Conservation (phyloP, 1,140 invertebrate genomes). For the Panagrolaimus sp. region DNA sequence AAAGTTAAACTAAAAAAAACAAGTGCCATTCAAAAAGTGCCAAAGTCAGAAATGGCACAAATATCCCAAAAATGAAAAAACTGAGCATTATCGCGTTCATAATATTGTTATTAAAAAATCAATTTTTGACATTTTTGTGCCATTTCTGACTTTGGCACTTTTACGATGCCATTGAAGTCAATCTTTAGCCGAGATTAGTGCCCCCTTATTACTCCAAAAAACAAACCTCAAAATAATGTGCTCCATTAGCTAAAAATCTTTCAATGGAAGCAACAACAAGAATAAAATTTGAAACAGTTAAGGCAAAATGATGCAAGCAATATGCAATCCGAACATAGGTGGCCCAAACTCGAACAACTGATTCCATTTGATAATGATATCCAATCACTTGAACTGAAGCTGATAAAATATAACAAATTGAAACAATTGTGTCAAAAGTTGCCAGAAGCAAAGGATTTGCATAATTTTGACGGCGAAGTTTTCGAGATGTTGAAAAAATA, state of each 20-base stretch:
- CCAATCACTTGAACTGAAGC: slow-evolving; percentile 42
- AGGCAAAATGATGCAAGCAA: slow-evolving; percentile 51
- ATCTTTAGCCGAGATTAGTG: background rate
- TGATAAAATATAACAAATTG: slow-evolving; percentile 43
- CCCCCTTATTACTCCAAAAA: background rate
- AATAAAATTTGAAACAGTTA: slow-evolving; percentile 50
- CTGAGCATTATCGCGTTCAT: too few species aligned
- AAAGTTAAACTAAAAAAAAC: too few species aligned
- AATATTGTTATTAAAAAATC: too few species aligned
- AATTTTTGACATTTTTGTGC: background rate
- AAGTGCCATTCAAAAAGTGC: too few species aligned
- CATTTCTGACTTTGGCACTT: background rate
- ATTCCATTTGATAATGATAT: slow-evolving; percentile 23
- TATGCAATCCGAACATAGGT: slow-evolving; percentile 45
- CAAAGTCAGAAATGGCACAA: too few species aligned
- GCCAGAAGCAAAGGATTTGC: slow-evolving; percentile 51
- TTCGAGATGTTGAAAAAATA: slow-evolving; percentile 51
- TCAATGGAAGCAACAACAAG: slow-evolving; percentile 47
- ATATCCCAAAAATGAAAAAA: slow-evolving; percentile 12
- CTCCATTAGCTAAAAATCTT: slow-evolving; percentile 47
- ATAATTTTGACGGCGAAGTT: slow-evolving; percentile 52
- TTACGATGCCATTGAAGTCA: background rate
- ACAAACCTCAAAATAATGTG: slow-evolving; percentile 10
- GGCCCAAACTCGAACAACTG: slow-evolving; percentile 35
- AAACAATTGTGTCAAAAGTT: slow-evolving; percentile 45